A percentile compares a stretch with the other conserved stretches of the same genome.
Evolutionary conservation across 2,888 invertebrate genomes (phyloP).

Genomic region (Danaus chrysippus): DNA sequence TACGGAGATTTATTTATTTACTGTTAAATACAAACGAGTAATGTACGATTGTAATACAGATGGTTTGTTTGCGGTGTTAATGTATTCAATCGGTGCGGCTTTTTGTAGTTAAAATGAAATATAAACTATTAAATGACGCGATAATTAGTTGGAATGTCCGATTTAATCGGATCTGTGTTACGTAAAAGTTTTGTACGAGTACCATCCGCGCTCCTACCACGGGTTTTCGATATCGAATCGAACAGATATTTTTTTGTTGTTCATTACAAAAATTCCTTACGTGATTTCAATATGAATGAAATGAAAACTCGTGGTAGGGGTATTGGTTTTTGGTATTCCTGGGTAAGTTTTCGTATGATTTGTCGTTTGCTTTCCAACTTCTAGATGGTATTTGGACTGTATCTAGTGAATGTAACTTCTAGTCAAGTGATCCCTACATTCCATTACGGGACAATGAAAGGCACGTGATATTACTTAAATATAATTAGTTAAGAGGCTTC

Average conservation of each 20-base stretch:
- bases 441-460: constrained; percentile 38
- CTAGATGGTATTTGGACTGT: constrained; percentile 6
- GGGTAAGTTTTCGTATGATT: too few species aligned
- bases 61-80: constrained; percentile 9
- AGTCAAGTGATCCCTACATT: constrained; percentile 46
- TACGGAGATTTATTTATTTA: constrained; percentile 3
- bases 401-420: constrained; percentile 31
- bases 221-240: too few species aligned
- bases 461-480: constrained; percentile 69
- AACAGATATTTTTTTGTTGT: too few species aligned
- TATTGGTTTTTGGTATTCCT: too few species aligned
- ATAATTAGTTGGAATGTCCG: constrained; percentile 40
- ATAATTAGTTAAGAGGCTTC: constrained; percentile 52
- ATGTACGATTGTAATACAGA: background rate
- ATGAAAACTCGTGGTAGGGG: too few species aligned
- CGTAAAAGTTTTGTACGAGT: too few species aligned
- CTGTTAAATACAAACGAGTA: background rate
- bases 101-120: constrained; percentile 33
- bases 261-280: too few species aligned
- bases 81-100: constrained; percentile 32
- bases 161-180: constrained; percentile 45
- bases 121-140: constrained; percentile 31
- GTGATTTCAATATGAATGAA: too few species aligned
- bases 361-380: too few species aligned
- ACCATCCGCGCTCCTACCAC: too few species aligned